Conservation (phyloP, 2,113 vertebrate species). For the Chloropsis hardwickii region DNA sequence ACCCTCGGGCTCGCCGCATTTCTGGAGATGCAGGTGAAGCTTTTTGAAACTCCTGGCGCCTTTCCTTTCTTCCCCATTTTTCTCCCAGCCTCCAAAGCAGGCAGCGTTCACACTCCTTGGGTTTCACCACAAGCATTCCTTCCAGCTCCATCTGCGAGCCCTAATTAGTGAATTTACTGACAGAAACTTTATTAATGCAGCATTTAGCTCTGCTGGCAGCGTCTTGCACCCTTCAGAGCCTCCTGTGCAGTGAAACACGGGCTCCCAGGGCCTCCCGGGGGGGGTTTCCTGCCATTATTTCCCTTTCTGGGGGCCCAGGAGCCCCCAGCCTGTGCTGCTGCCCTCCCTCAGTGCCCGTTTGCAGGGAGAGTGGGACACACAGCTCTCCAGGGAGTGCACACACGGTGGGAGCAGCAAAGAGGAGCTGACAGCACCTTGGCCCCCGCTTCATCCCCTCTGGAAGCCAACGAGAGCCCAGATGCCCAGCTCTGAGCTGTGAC, state of each 20-base stretch:
- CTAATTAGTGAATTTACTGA: constrained; percentile 60
- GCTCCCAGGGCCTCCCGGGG: background rate
- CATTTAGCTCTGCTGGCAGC: constrained; percentile 55
- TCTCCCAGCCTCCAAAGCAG: background rate
- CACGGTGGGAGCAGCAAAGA: fast-evolving
- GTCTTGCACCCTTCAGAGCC: background rate
- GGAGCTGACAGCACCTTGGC: background rate
- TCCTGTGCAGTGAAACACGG: background rate
- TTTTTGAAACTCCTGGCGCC: background rate
- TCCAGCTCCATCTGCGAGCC: constrained; percentile 63
- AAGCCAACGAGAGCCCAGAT: background rate
- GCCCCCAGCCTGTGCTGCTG: background rate
- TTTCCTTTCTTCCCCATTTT: background rate
- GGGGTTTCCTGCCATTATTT: background rate
- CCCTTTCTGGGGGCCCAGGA: background rate
- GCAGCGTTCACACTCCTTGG: constrained; percentile 29
- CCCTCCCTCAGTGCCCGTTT: background rate
- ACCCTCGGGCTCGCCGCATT: fast-evolving
- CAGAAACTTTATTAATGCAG: constrained; percentile 65
- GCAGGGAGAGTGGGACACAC: background rate
- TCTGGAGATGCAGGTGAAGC: background rate
- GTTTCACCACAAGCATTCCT: constrained; percentile 11
- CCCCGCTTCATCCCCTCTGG: fast-evolving
- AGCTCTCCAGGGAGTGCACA: fast-evolving
- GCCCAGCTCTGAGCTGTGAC: background rate